phyloP scores from a whole-genome alignment of 1,140 invertebrate species.

The Drosophila erecta region DNA sequence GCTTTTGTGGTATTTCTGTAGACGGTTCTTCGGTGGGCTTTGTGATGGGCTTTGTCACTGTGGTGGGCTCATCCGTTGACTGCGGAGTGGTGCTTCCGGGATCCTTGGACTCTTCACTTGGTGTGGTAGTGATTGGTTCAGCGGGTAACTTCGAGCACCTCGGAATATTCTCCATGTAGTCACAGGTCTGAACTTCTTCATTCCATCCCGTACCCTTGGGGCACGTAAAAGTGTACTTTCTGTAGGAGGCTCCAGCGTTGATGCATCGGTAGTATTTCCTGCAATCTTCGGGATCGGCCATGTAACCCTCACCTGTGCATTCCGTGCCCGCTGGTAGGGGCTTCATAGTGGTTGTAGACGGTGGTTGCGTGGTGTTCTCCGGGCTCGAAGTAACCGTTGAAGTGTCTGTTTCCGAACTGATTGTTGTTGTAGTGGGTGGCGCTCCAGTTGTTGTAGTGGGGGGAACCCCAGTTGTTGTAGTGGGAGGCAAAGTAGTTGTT shows the following conservation, averaged over 20 bases:
- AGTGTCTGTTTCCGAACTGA: slow-evolving; percentile 7
- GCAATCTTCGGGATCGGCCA: slow-evolving; percentile 87
- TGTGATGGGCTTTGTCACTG: slow-evolving; percentile 30
- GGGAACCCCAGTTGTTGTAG: background rate
- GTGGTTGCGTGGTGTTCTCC: slow-evolving; percentile 13
- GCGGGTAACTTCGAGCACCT: slow-evolving; percentile 35
- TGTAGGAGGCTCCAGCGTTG: slow-evolving; percentile 86
- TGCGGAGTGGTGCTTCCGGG: slow-evolving; percentile 81
- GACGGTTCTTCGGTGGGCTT: slow-evolving; percentile 18
- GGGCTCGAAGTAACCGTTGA: slow-evolving; percentile 9
- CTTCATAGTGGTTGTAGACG: slow-evolving; percentile 44
- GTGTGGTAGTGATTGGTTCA: slow-evolving; percentile 44
- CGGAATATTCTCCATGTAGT: slow-evolving; percentile 52
- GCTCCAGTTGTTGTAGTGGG: slow-evolving; percentile 9
- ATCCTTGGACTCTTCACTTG: slow-evolving; percentile 60
- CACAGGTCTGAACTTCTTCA: slow-evolving; percentile 79
- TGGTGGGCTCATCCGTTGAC: slow-evolving; percentile 75
- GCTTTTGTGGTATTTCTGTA: slow-evolving; percentile 20
- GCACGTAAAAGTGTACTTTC: slow-evolving; percentile 87
- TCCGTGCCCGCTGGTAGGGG: slow-evolving; percentile 38
- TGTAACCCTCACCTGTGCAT: slow-evolving; percentile 86
- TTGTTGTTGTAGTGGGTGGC: slow-evolving; percentile 12
- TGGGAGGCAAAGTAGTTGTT: background rate
- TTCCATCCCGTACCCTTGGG: slow-evolving; percentile 88
- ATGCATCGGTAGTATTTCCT: slow-evolving; percentile 89